Conservation (phyloP, 2,113 vertebrate species). For the Oryzias woworae region DNA sequence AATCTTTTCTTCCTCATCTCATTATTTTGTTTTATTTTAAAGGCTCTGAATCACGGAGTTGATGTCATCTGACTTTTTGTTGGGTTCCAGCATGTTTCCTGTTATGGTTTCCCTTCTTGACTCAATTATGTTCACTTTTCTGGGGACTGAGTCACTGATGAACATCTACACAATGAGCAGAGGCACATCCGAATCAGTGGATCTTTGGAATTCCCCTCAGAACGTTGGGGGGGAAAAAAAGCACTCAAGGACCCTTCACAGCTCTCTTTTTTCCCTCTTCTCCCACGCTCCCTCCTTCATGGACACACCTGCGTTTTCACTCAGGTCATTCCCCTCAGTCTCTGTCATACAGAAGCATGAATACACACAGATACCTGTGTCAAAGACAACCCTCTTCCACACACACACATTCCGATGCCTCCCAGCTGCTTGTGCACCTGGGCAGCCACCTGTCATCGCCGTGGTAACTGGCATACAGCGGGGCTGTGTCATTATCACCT, state of each 20-base stretch:
- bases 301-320: constrained; percentile 67
- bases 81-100: constrained; percentile 32
- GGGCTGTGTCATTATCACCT: constrained; percentile 65
- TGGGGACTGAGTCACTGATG: constrained; percentile 22
- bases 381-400: constrained; percentile 20
- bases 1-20: constrained; percentile 46
- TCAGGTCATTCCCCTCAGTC: constrained; percentile 10
- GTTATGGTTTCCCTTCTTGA: constrained; percentile 49
- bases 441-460: constrained; percentile 69
- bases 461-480: constrained; percentile 70
- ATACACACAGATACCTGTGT: constrained; percentile 44
- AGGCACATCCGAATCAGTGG: constrained; percentile 21
- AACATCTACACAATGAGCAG: constrained; percentile 24
- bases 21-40: constrained; percentile 49
- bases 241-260: neutral
- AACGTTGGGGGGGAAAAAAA: too few relatives aligned
- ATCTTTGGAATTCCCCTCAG: constrained; percentile 24
- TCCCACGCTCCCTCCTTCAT: constrained; percentile 56
- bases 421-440: constrained; percentile 73
- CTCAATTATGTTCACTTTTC: constrained; percentile 24
- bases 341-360: constrained; percentile 38
- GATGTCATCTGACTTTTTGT: constrained; percentile 41
- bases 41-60: constrained; percentile 39
- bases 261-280: constrained; percentile 25
- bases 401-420: constrained; percentile 55